These are phyloP conservation scores for Hydrozoanthus gracilis DNA, from an alignment of 92 coral and sea anemone genomes.

Conservation along the genomic window DNA sequence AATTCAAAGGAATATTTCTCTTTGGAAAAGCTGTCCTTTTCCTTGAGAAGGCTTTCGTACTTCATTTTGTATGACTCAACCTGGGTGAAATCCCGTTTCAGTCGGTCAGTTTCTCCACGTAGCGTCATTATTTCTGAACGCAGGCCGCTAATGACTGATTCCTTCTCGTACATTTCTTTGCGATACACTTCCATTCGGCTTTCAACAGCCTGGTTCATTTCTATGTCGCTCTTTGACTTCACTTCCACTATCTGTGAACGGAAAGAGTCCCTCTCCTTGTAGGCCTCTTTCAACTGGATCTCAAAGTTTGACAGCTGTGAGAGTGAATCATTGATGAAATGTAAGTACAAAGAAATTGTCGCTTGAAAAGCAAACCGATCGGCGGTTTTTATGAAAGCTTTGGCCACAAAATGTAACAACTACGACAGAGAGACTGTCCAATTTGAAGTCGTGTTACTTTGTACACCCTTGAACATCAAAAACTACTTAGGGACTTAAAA, in stretches of 20 bases:
- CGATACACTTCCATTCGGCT: constrained; percentile 59
- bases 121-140: constrained; percentile 41
- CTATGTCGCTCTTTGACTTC: constrained; percentile 53
- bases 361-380: too few species aligned
- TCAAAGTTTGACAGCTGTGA: constrained; percentile 37
- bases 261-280: constrained; percentile 56
- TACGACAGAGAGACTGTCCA: too few species aligned
- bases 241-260: constrained; percentile 50
- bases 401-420: too few species aligned
- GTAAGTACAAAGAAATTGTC: background rate
- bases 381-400: too few species aligned
- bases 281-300: constrained; percentile 28
- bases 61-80: constrained; percentile 48
- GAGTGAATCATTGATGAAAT: background rate
- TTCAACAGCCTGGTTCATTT: constrained; percentile 48
- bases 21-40: constrained; percentile 40
- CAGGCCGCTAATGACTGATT: constrained; percentile 44
- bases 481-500: too few species aligned
- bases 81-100: constrained; percentile 54
- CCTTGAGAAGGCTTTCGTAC: constrained; percentile 54
- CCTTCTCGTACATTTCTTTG: constrained; percentile 52
- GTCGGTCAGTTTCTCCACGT: constrained; percentile 42
- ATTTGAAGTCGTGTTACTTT: too few species aligned
- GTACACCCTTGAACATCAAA: too few species aligned
- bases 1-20: constrained; percentile 36